These are phyloP conservation scores for Antheraea yamamai DNA, from an alignment of 2,888 invertebrate species.

Conservation along the genomic window DNA sequence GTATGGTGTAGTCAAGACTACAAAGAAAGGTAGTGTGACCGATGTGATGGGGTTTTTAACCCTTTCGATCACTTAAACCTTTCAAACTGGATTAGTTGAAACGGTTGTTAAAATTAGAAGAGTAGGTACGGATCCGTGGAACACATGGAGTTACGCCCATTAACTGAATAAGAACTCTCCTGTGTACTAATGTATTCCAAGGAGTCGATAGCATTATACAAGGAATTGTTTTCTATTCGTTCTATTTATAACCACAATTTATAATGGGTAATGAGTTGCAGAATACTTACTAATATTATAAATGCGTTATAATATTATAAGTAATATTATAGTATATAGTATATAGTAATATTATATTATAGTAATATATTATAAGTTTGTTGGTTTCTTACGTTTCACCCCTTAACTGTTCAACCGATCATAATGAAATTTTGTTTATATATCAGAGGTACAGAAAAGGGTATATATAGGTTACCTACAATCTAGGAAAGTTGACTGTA, in stretches of 20 bases:
- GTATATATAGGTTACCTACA: too few relatives aligned
- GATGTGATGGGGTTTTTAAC: constrained; percentile 48
- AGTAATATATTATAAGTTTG: too few relatives aligned
- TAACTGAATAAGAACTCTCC: background rate
- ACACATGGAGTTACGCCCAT: background rate
- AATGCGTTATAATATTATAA: too few relatives aligned
- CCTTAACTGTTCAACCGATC: too few relatives aligned
- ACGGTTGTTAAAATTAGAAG: constrained; percentile 17
- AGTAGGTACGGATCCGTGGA: background rate
- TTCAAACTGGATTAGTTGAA: constrained; percentile 20
- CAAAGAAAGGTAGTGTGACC: constrained; percentile 26
- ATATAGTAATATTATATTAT: too few relatives aligned
- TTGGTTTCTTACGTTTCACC: too few relatives aligned
- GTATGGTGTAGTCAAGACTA: constrained; percentile 37
- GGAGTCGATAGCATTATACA: background rate
- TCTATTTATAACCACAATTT: background rate
- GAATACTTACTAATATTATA: too few relatives aligned
- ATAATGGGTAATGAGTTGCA: too few relatives aligned
- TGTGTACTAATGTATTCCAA: background rate
- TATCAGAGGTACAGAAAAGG: too few relatives aligned
- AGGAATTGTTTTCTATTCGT: background rate
- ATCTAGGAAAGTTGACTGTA: too few relatives aligned
- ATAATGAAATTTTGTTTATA: too few relatives aligned
- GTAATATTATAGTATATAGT: too few relatives aligned
- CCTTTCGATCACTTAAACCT: constrained; percentile 36